Evolutionary conservation across 2,113 vertebrate genomes (phyloP).

Genomic region (Myiozetetes cayanensis): DNA sequence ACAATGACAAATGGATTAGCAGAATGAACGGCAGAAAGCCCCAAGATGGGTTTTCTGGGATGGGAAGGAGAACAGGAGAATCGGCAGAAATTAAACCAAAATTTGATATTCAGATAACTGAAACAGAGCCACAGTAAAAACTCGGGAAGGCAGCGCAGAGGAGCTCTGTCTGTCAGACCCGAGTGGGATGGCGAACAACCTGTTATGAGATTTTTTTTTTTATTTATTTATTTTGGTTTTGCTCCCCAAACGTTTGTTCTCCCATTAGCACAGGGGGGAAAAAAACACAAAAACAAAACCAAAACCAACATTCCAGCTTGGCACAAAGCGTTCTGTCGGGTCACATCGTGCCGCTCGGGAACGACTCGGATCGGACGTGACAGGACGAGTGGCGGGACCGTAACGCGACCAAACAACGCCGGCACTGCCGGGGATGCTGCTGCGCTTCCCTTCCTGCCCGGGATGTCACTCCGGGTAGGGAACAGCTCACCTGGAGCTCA

Average conservation of each 20-base stretch:
- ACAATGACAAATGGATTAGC: neutral
- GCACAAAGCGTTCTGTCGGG: neutral
- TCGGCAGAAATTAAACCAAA: neutral
- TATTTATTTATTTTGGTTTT: neutral
- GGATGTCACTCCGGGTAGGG: neutral
- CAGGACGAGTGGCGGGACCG: neutral
- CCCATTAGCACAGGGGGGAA: neutral
- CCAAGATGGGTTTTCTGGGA: neutral
- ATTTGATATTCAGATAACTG: neutral
- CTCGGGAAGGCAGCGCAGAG: neutral
- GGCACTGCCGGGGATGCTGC: neutral
- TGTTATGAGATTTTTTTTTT: neutral
- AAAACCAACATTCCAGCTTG: neutral
- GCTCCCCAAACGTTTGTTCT: neutral
- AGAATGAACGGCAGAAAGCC: neutral
- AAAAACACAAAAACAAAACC: neutral
- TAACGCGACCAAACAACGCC: neutral
- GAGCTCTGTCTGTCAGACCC: neutral
- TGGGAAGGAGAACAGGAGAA: neutral
- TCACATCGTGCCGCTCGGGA: neutral
- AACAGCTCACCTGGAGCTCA: neutral
- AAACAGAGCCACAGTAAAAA: neutral
- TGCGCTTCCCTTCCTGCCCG: neutral
- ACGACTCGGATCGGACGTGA: neutral
- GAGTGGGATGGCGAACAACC: neutral